Evolutionary conservation across 2,888 invertebrate genomes (phyloP), one percentile per base, ranked within the genome.

Genomic region (Lepidocyrtinus sp.): DNA sequence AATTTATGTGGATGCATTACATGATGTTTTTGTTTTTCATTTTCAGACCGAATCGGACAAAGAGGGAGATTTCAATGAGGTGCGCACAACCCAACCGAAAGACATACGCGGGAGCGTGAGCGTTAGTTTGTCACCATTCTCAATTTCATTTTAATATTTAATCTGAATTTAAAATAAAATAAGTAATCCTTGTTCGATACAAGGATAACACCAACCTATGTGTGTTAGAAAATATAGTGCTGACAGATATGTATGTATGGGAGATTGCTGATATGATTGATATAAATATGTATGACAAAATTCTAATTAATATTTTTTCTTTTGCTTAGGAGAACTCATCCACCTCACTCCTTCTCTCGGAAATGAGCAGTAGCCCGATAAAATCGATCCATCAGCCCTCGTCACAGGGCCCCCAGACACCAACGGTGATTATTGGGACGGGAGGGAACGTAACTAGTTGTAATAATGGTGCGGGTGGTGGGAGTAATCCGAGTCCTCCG

Each of bases 31-130:
- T n/a, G 25, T 50, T 61, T 59, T 55, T 85, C 12, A 36, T 36
- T 36, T 36, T 12, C 90, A 92, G 90, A 89, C 91, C 85, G 92
- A 92, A 87, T 90, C 91, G 78, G 92, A 92, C 88, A 89, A 92
- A 81, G 92, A 92, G 85, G 91, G 91, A 87, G 92, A 92, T 86
- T 84, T 87, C 79, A 82, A 73, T 75, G 86, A 86, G 79, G 71
- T 82, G 24, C 75, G 79, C 15, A 83, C 82, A 67, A 61, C 78
- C 21, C 84, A 83, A 63, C 75, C 80, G 36, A 87, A 87, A 82
- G 87, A 87, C 83, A 87, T 87, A 83, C 84, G 87, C 15, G 85
- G 87, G 62, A 86, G 86, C 70, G 85, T 85, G 36, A 85, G 85
- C 81, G 87, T n/a, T n/a, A n/a, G n/a, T n/a, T n/a, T n/a, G n/a